Conservation (phyloP, 2,888 invertebrate genomes). For the Platycheirus albimanus region DNA sequence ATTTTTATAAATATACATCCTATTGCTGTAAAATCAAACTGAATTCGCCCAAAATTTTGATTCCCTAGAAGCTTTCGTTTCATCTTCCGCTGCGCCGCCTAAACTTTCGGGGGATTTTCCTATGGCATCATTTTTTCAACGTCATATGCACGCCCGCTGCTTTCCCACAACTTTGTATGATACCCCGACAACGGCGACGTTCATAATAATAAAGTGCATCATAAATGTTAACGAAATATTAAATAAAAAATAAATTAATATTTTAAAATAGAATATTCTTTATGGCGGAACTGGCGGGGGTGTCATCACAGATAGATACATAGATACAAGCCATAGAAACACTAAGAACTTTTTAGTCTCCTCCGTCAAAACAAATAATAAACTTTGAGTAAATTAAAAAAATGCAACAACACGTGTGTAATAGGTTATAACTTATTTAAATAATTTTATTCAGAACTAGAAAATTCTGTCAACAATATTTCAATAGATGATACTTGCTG, state of each 20-base stretch:
- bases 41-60: neutral
- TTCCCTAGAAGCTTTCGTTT: slow-evolving; percentile 1
- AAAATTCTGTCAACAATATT: neutral
- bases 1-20: neutral
- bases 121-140: neutral
- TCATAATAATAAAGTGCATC: slow-evolving; percentile 1
- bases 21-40: neutral
- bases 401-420: slow-evolving; percentile 3
- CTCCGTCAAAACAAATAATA: neutral
- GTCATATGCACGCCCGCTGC: neutral
- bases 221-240: neutral
- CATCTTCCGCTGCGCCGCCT: no score
- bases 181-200: neutral
- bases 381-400: neutral
- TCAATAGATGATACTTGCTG: no score
- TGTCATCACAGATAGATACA: no score
- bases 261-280: neutral
- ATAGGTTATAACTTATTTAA: neutral
- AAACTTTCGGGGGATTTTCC: slow-evolving; percentile 27
- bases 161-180: neutral
- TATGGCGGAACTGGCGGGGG: neutral
- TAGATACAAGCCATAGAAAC: no score
- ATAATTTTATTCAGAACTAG: neutral
- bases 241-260: neutral
- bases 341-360: neutral